phyloP scores from a whole-genome alignment of 2,113 vertebrate species.

The Epinephelus moara region DNA sequence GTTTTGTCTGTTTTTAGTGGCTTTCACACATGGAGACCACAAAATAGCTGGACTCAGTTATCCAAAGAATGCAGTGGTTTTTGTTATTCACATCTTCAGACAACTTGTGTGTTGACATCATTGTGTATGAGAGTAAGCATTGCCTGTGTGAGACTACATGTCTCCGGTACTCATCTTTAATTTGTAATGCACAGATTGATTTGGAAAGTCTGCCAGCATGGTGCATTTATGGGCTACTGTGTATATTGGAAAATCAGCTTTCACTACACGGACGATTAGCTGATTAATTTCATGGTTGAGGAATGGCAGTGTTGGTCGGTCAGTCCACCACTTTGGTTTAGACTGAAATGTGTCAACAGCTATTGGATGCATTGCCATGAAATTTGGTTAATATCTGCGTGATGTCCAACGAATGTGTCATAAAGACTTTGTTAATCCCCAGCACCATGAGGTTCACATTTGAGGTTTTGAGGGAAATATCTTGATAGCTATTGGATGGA shows the following conservation, averaged over 20 bases:
- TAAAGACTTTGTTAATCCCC: background rate
- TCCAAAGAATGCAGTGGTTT: constrained; percentile 30
- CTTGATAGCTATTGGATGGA: background rate
- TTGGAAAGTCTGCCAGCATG: background rate
- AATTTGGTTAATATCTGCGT: background rate
- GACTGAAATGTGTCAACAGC: background rate
- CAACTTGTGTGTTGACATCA: background rate
- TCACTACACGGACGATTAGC: background rate
- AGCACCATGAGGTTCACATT: background rate
- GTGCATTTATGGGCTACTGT: constrained; percentile 2
- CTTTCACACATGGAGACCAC: background rate
- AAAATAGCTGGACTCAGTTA: background rate
- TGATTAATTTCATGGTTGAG: background rate
- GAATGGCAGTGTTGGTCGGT: background rate
- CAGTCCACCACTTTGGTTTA: background rate
- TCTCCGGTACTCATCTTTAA: background rate
- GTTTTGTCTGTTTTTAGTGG: background rate
- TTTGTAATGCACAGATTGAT: background rate
- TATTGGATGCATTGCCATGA: background rate
- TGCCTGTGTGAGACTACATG: background rate
- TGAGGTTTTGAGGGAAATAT: background rate
- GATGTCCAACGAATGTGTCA: background rate
- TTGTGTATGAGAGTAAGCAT: background rate
- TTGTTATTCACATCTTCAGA: constrained; percentile 3
- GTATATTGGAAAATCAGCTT: background rate